Evolutionary conservation across 1,140 invertebrate species (phyloP).

Genomic region (Oncopeltus fasciatus): DNA sequence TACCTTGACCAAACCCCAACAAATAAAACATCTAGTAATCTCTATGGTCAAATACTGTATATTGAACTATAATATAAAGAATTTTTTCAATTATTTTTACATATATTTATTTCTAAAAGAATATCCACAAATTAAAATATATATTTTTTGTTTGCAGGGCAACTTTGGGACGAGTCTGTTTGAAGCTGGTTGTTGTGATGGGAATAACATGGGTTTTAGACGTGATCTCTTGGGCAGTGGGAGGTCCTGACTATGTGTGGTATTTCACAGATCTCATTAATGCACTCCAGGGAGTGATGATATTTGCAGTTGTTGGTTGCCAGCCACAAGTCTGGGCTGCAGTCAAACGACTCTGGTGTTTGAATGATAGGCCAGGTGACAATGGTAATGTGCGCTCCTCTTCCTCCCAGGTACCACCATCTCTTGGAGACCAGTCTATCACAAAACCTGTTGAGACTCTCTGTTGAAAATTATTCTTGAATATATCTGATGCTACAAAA

Average conservation of each 20-base stretch:
- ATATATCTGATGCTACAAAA: too few relatives aligned
- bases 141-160: conserved; percentile 38
- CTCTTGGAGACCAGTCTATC: conserved; percentile 54
- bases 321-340: conserved; percentile 60
- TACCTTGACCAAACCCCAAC: too few relatives aligned
- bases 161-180: conserved; percentile 58
- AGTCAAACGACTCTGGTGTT: conserved; percentile 46
- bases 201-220: conserved; percentile 73
- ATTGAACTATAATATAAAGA: too few relatives aligned
- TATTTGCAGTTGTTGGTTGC: conserved; percentile 75
- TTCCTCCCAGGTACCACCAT: conserved; percentile 59
- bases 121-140: too few relatives aligned
- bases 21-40: too few relatives aligned
- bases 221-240: conserved; percentile 55
- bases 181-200: conserved; percentile 74
- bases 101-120: too few relatives aligned
- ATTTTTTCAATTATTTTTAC: too few relatives aligned
- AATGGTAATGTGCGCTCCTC: conserved; percentile 40
- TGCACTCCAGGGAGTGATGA: conserved; percentile 71
- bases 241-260: conserved; percentile 62
- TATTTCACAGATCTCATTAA: conserved; percentile 52
- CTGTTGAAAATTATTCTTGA: conserved; percentile 16
- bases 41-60: too few relatives aligned
- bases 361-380: conserved; percentile 32
- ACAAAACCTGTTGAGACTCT: conserved; percentile 30